phyloP scores from a whole-genome alignment of 1,140 invertebrate genomes.

The Neodiprion pinetum region DNA sequence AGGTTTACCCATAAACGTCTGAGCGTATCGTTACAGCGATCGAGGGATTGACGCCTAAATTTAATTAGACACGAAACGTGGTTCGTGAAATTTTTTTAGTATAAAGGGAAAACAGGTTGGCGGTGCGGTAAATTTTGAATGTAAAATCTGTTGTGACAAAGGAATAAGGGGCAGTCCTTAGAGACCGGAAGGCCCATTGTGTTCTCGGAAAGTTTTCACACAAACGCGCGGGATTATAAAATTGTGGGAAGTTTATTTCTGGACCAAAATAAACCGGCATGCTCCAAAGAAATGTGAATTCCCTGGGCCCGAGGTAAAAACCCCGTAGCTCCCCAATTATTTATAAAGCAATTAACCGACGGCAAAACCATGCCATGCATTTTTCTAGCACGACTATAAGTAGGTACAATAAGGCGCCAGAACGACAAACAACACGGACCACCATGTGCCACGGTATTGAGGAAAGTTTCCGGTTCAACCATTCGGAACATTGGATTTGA shows the following conservation, averaged over 20 bases:
- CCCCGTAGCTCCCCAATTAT: not conserved
- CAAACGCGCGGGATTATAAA: not conserved
- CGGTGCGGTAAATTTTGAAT: not conserved
- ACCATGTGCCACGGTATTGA: too few species aligned
- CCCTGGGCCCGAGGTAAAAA: not conserved
- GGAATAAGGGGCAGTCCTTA: not conserved
- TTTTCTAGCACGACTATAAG: too few species aligned
- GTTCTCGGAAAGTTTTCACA: not conserved
- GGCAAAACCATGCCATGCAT: not conserved
- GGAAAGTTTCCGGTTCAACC: too few species aligned
- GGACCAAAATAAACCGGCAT: not conserved
- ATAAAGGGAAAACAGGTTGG: too few species aligned
- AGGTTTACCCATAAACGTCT: too few species aligned
- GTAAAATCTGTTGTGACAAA: not conserved
- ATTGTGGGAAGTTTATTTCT: not conserved
- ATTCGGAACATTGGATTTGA: too few species aligned
- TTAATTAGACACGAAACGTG: not conserved
- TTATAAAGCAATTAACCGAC: not conserved
- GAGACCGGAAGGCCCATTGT: slow-evolving; percentile 4
- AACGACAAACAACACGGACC: too few species aligned
- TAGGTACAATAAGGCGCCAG: too few species aligned
- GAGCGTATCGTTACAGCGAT: too few species aligned
- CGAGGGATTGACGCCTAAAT: not conserved
- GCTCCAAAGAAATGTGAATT: not conserved
- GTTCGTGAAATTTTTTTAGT: too few species aligned